Evolutionary conservation across 2,113 vertebrate species (phyloP).

Genomic region (Channa argus): DNA sequence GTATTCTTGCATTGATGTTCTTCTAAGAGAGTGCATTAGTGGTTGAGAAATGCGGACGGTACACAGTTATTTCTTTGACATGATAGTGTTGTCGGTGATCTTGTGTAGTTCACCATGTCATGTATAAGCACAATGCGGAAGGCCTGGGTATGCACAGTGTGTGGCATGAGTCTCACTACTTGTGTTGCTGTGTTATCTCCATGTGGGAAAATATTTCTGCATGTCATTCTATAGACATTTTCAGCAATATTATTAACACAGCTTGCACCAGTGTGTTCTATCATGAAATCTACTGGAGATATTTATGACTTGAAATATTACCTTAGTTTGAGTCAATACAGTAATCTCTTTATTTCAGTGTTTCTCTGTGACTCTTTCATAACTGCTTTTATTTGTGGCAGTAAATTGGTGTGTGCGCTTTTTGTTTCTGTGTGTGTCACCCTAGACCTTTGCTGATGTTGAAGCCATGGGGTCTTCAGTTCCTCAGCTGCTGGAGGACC

Average conservation of each 20-base stretch:
- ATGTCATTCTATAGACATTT: neutral
- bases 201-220: neutral
- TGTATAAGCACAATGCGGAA: neutral
- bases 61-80: neutral
- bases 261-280: neutral
- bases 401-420: conserved; percentile 49
- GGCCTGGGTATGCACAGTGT: neutral
- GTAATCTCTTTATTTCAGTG: neutral
- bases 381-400: conserved; percentile 6
- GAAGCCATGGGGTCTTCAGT: conserved; percentile 66
- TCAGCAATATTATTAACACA: neutral
- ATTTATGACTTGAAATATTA: neutral
- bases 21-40: conserved; percentile 16
- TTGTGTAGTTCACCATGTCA: neutral
- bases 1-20: neutral
- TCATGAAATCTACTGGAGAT: neutral
- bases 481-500: conserved; percentile 64
- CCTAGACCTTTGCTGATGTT: conserved; percentile 75
- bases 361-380: neutral
- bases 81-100: neutral
- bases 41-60: neutral
- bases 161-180: conserved; percentile 1
- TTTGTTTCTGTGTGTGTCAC: conserved; percentile 62
- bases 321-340: neutral
- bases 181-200: conserved; percentile 24